phyloP scores from a whole-genome alignment of 2,113 vertebrate species.

The Symphodus melops region DNA sequence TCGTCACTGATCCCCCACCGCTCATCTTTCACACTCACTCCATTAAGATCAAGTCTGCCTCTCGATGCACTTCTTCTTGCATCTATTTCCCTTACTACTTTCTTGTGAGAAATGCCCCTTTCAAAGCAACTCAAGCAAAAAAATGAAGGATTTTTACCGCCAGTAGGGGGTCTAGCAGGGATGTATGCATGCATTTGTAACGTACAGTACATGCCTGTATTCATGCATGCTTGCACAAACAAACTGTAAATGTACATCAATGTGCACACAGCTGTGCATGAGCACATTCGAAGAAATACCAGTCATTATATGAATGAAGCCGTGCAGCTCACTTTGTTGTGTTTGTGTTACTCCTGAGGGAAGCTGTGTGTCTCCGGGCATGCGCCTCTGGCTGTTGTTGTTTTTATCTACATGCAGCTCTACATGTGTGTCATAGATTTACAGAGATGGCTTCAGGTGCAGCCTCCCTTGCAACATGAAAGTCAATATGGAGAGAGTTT shows the following conservation, averaged over 20 bases:
- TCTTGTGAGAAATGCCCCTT: slow-evolving; percentile 22
- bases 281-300: slow-evolving; percentile 8
- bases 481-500: slow-evolving; percentile 37
- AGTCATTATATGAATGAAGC: not conserved
- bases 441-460: slow-evolving; percentile 18
- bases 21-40: slow-evolving; percentile 56
- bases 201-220: not conserved
- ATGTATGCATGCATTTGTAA: slow-evolving; percentile 11
- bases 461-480: slow-evolving; percentile 39
- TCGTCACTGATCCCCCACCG: slow-evolving; percentile 31
- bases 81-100: not conserved
- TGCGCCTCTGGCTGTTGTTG: not conserved
- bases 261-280: slow-evolving; percentile 16
- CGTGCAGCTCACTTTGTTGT: not conserved
- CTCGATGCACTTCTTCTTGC: slow-evolving; percentile 25
- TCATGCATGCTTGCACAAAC: slow-evolving; percentile 39
- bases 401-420: not conserved
- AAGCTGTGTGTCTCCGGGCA: slow-evolving; percentile 1
- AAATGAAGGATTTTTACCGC: slow-evolving; percentile 45
- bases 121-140: slow-evolving; percentile 56
- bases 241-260: slow-evolving; percentile 4
- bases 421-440: slow-evolving; percentile 1
- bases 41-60: slow-evolving; percentile 12
- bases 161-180: slow-evolving; percentile 30
- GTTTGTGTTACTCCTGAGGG: not conserved